These are phyloP conservation scores for Pygoscelis adeliae DNA, from an alignment of 2,113 vertebrate species.

Conservation along the genomic window DNA sequence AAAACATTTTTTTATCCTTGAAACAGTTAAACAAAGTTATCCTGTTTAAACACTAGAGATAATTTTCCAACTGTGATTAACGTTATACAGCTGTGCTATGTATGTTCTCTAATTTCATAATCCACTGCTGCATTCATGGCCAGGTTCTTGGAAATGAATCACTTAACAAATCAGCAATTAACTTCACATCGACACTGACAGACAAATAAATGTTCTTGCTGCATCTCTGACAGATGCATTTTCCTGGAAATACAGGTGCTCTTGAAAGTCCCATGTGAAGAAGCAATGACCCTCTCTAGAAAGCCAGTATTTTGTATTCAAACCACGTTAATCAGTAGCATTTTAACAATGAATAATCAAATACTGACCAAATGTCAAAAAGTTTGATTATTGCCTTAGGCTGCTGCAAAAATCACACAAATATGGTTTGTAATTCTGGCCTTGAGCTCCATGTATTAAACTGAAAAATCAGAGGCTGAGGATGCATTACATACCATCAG, in stretches of 20 bases:
- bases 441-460: not conserved
- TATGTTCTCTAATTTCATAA: not conserved
- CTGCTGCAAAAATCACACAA: not conserved
- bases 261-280: not conserved
- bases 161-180: not conserved
- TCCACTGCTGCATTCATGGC: not conserved
- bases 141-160: constrained; percentile 23
- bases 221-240: not conserved
- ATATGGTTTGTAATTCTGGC: not conserved
- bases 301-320: not conserved
- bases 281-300: not conserved
- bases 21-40: not conserved
- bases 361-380: not conserved
- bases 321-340: not conserved
- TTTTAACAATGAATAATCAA: not conserved
- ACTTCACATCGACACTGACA: not conserved
- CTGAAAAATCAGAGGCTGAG: not conserved
- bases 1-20: not conserved
- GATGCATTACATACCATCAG: not conserved
- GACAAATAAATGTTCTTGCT: not conserved
- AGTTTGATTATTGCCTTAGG: not conserved
- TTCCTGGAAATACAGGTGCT: not conserved
- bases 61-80: not conserved
- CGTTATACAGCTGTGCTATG: not conserved
- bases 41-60: not conserved